Base-by-base conservation (phyloP, 2,113 vertebrate genomes). In the Archilochus colubris region DNA sequence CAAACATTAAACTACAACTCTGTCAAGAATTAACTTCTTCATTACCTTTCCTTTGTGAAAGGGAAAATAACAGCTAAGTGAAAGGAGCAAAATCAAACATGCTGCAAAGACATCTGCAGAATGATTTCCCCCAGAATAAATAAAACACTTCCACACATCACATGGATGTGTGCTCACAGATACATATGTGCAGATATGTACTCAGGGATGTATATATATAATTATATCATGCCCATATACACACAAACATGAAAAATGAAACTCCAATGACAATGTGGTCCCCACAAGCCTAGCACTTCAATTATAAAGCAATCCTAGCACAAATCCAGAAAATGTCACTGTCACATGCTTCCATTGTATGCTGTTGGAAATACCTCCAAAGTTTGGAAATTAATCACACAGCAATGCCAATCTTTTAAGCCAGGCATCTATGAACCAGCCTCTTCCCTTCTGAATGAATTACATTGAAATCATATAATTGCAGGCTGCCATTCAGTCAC, bases 401-500 rank as follows among this genome's bases (percentile, higher is more conserved):
- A 43, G 92, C 93, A 90, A 89, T 95, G 97, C 94, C 97, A 97
- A 96, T 97, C 96, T 97, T 96, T 97, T 94, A 97, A 96, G 86
- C 64, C 93, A 95, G 92, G 89, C 93, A 96, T 95, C 92, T 96
- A 94, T 92, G 93, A 95, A 94, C 94, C 93, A 94, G 61, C 89
- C 89, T 96, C 96, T 96, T 95, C 94, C 94, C 91, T 94, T 86
- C 86, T 77, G 91, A 97, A 79, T 76, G 92, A 94, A 94, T 93
- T 82, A 78, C 94, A 92, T 44, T 80, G 96, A 96, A 97, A 92
- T 95, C 97, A 94, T 97, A 73, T 97, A 96, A 97, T 97, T 97
- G 96, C 95, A 48, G 78, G 86, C 95, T 97, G 97, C 97, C 97
- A 93, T 80, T 91, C 94, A 80, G 96, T 97, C 97, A 97, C 96